These are phyloP conservation scores for Drosophila quadrilineata DNA, from an alignment of 1,140 invertebrate genomes.

Conservation along the genomic window DNA sequence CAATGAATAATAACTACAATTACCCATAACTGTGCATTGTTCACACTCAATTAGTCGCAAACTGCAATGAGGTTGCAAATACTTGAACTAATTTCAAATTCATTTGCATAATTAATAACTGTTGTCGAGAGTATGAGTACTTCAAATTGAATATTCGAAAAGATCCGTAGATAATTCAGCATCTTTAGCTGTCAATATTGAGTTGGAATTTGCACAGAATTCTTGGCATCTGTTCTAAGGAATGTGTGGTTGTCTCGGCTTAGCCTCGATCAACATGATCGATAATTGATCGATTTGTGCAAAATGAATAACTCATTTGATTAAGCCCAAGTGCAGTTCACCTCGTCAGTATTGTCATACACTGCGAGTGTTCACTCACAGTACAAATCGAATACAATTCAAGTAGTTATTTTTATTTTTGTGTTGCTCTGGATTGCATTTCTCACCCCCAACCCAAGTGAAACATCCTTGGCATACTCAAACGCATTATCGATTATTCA, in stretches of 20 bases:
- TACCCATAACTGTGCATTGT: too few species aligned
- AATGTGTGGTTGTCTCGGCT: too few species aligned
- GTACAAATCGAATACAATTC: not conserved
- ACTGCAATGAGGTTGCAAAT: too few species aligned
- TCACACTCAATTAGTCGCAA: too few species aligned
- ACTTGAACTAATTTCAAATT: too few species aligned
- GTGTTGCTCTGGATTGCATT: slow-evolving; percentile 24
- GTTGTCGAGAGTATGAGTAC: too few species aligned
- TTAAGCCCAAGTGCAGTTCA: slow-evolving; percentile 4
- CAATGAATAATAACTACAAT: too few species aligned
- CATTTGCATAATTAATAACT: too few species aligned
- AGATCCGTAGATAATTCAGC: too few species aligned
- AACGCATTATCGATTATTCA: slow-evolving; percentile 37
- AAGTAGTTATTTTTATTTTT: not conserved
- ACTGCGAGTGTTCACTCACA: slow-evolving; percentile 3
- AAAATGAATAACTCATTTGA: slow-evolving; percentile 11
- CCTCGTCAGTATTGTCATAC: slow-evolving; percentile 9
- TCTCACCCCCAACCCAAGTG: slow-evolving; percentile 21
- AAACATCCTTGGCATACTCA: slow-evolving; percentile 39
- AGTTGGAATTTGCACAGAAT: not conserved
- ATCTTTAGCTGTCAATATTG: too few species aligned
- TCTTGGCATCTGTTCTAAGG: not conserved
- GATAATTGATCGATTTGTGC: slow-evolving; percentile 13
- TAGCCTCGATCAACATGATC: too few species aligned
- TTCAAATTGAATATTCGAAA: too few species aligned